Evolutionary conservation across 2,888 invertebrate species (phyloP), one percentile per base, ranked within the genome.

Genomic region (Sinhomidia bicolor): DNA sequence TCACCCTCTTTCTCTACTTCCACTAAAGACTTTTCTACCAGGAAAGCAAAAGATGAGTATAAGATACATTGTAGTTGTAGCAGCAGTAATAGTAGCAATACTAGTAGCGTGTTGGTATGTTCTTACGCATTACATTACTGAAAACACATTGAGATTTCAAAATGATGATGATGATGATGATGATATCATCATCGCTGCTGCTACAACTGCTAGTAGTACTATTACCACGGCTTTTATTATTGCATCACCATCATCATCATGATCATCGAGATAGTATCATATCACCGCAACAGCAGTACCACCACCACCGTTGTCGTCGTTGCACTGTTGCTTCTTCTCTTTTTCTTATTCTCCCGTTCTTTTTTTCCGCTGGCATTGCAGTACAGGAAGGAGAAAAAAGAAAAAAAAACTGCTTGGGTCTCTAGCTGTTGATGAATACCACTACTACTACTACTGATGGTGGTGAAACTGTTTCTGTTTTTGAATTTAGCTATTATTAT

Each of bases 161-260:
- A 10, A 47, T 47, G 12, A 47, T 47, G n/a, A 47, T 47, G 47
- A 47, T 47, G 47, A 47, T 47, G 60, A 60, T 62, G 71, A 44
- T 71, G 71, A 71, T 71, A 68, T 68, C 68, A 68, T 68, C 68
- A 29, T 10, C 29, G 23, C 4, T 62, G 17, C 23, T 62, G 14
- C 29, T 62, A 62, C 26, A 23, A 62, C 62, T 10, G 29, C 29
- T 14, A 62, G 17, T 62, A 29, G 14, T 62, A 23, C n/a, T 62
- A 26, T 9, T 62, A 20, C 12, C 14, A 29, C 60, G 0, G n/a
- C 29, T 62, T n/a, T 17, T 57, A 32, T n/a, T 62, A 68, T 68
- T 36, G 36, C 36, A 68, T 68, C 68, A 68, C 68, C 68, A 68
- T 68, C 68, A 68, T 68, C 68, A 68, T 68, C 68, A 68, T 36